Percentiles rank a stretch among this genome's conserved stretches.
phyloP scores from a whole-genome alignment of 2,797 vertebrate species.

The Danio aesculapii region DNA sequence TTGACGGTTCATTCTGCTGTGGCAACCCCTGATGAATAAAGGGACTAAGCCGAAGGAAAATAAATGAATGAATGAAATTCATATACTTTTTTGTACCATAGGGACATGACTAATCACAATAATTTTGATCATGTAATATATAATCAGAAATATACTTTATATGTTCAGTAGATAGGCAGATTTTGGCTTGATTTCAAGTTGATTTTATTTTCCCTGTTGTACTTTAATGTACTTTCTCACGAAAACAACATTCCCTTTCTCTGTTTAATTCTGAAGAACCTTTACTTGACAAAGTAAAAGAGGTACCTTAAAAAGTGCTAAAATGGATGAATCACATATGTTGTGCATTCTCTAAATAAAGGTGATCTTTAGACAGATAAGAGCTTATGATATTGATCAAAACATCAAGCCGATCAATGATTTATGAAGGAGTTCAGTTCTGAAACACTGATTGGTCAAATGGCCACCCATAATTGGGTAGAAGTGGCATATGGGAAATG shows the following conservation, averaged over 20 bases:
- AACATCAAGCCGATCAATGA: background rate
- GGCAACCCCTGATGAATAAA: too few relatives aligned
- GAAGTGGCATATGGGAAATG: constrained; percentile 37
- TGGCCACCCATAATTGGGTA: constrained; percentile 10
- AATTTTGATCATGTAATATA: too few relatives aligned
- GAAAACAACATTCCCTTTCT: too few relatives aligned
- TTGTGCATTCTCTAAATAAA: background rate
- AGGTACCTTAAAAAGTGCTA: background rate
- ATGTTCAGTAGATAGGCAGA: too few relatives aligned
- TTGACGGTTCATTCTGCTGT: too few relatives aligned
- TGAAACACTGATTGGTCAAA: constrained; percentile 11
- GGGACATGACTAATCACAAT: too few relatives aligned
- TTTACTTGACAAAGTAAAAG: background rate
- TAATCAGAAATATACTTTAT: too few relatives aligned
- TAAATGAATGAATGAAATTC: too few relatives aligned
- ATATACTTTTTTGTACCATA: too few relatives aligned
- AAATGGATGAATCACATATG: too few relatives aligned
- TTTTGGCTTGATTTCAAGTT: background rate
- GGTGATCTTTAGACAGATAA: background rate
- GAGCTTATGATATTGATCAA: constrained; percentile 1
- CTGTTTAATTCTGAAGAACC: background rate
- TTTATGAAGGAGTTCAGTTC: constrained; percentile 6
- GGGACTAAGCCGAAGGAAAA: too few relatives aligned
- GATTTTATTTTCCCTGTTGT: background rate
- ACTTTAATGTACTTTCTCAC: too few relatives aligned